These are phyloP conservation scores for Horisme vitalbata DNA, from an alignment of 2,888 invertebrate genomes.

Conservation along the genomic window DNA sequence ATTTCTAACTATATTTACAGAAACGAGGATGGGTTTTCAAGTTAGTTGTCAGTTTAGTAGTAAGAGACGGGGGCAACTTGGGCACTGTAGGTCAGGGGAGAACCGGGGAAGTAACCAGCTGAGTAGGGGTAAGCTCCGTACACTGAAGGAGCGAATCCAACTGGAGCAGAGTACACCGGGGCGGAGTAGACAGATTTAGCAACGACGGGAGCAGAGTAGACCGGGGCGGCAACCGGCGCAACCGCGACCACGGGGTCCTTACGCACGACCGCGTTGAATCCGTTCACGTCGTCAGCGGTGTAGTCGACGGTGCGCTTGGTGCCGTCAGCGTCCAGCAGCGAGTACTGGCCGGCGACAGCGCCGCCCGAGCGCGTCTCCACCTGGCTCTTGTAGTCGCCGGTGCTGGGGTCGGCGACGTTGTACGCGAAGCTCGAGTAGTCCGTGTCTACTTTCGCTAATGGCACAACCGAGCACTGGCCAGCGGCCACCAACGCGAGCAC, in stretches of 20 bases:
- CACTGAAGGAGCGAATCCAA: no score
- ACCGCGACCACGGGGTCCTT: constrained; percentile 66
- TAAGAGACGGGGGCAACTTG: constrained; percentile 29
- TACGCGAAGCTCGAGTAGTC: constrained; percentile 75
- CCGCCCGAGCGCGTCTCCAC: constrained; percentile 76
- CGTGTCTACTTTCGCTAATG: constrained; percentile 54
- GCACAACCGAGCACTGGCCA: constrained; percentile 62
- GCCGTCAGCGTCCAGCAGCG: constrained; percentile 78
- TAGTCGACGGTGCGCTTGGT: constrained; percentile 81
- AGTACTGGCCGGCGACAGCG: constrained; percentile 78
- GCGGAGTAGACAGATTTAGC: constrained; percentile 31
- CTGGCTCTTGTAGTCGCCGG: constrained; percentile 82
- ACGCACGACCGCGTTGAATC: constrained; percentile 82
- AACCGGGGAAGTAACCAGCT: constrained; percentile 26
- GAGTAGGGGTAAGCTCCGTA: constrained; percentile 32
- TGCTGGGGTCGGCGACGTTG: constrained; percentile 79
- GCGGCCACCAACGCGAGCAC: constrained; percentile 60
- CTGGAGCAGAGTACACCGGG: constrained; percentile 21
- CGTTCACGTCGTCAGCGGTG: constrained; percentile 74
- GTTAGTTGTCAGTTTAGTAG: constrained; percentile 41
- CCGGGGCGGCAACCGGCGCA: constrained; percentile 40
- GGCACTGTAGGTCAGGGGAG: constrained; percentile 30
- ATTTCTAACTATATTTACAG: constrained; percentile 47
- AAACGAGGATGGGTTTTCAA: constrained; percentile 17
- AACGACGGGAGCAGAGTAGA: constrained; percentile 33